These are phyloP conservation scores for Varanus salvator DNA, from an alignment of 2,113 vertebrate species.

Conservation along the genomic window DNA sequence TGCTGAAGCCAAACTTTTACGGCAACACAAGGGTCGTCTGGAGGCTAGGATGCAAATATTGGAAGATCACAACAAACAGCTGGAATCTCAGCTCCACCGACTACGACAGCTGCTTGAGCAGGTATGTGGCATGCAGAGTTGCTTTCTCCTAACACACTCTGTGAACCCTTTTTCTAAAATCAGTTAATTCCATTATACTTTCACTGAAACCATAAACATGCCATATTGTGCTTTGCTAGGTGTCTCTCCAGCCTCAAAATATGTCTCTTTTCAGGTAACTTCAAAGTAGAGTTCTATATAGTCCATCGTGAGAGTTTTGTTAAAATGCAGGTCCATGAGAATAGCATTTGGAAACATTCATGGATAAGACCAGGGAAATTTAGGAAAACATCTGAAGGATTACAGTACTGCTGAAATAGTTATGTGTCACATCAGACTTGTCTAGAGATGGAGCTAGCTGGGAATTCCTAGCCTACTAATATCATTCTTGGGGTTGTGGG, in stretches of 20 bases:
- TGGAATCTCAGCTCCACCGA: conserved; percentile 96
- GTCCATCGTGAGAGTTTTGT: not conserved
- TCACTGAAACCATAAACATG: not conserved
- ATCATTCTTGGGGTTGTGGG: not conserved
- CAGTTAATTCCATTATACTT: not conserved
- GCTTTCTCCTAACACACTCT: accelerated
- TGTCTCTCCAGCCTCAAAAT: not conserved
- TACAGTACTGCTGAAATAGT: not conserved
- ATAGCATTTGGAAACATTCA: no score
- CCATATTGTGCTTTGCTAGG: not conserved
- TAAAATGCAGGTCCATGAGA: not conserved
- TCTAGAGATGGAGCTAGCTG: not conserved
- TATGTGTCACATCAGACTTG: not conserved
- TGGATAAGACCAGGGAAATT: not conserved
- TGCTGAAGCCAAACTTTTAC: conserved; percentile 89
- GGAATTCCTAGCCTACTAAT: not conserved
- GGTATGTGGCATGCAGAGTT: conserved; percentile 72
- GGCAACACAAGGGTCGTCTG: conserved; percentile 95
- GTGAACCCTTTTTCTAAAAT: not conserved
- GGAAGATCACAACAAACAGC: conserved; percentile 97
- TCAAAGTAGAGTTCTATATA: not conserved
- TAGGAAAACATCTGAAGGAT: not conserved
- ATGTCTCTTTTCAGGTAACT: not conserved
- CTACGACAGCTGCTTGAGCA: conserved; percentile 94
- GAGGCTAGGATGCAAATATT: conserved; percentile 97